Evolutionary conservation across 2,888 invertebrate species (phyloP).

Genomic region (Thalpophila matura): DNA sequence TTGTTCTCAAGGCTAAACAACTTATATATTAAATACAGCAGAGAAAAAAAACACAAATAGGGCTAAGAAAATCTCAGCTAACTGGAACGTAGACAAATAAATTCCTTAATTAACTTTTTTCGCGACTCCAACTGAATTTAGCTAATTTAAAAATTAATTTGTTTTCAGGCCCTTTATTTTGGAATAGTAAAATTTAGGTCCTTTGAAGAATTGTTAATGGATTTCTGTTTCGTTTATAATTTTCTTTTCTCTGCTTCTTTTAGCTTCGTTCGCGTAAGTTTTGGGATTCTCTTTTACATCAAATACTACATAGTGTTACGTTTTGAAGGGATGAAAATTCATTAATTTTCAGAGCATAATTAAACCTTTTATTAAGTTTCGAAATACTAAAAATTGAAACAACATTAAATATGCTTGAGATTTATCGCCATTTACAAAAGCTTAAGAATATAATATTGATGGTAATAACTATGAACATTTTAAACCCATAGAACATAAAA

Average conservation of each 20-base stretch:
- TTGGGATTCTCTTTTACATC: slow-evolving; percentile 43
- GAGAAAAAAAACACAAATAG: slow-evolving; percentile 8
- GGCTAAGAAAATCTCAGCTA: slow-evolving; percentile 17
- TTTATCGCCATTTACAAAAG: no score
- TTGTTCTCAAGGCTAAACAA: no score
- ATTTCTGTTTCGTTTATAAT: slow-evolving; percentile 22
- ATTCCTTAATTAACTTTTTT: slow-evolving; percentile 50
- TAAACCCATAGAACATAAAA: no score
- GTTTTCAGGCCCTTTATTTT: slow-evolving; percentile 32
- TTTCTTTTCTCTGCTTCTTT: slow-evolving; percentile 16
- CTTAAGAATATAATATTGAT: no score
- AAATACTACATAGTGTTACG: slow-evolving; percentile 34
- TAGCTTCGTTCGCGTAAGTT: slow-evolving; percentile 17
- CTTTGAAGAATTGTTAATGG: slow-evolving; percentile 42
- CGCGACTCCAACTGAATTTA: slow-evolving; percentile 13
- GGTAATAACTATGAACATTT: not conserved
- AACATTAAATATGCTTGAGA: slow-evolving; percentile 16
- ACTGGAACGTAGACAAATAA: slow-evolving; percentile 17
- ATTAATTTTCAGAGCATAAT: slow-evolving; percentile 32
- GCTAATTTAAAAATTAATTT: slow-evolving; percentile 33
- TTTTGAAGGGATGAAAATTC: slow-evolving; percentile 31
- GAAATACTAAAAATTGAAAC: slow-evolving; percentile 16
- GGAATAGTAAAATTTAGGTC: slow-evolving; percentile 14
- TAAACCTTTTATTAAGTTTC: slow-evolving; percentile 13
- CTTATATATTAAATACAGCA: not conserved